Conservation (phyloP, 1,140 invertebrate species). For the Papilio machaon region DNA sequence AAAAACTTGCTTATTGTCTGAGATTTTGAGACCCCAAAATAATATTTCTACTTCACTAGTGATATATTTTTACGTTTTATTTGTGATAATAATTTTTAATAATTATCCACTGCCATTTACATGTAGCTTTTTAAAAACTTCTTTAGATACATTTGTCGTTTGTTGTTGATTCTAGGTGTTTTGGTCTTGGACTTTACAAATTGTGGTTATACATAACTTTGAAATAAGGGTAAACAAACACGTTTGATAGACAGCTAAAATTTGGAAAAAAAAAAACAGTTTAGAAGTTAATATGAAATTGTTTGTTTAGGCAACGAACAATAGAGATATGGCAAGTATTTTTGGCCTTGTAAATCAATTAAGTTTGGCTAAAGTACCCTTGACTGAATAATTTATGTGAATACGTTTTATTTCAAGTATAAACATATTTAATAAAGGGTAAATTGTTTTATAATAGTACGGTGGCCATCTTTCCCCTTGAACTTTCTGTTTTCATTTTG, state of each 20-base stretch:
- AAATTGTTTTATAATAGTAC: background rate
- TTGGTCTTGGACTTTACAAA: slow-evolving; percentile 53
- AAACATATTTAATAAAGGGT: background rate
- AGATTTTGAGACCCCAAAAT: background rate
- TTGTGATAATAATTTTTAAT: background rate
- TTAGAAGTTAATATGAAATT: background rate
- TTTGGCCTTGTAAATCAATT: background rate
- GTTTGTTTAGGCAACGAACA: background rate
- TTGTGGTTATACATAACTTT: background rate
- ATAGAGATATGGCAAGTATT: background rate
- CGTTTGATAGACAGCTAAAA: background rate
- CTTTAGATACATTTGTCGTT: background rate
- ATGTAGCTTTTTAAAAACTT: background rate
- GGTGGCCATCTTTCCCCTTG: background rate
- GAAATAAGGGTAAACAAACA: background rate
- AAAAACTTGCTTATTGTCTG: background rate
- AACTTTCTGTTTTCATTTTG: background rate
- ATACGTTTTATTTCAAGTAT: background rate
- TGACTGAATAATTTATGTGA: background rate
- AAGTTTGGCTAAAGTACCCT: background rate
- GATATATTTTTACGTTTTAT: background rate
- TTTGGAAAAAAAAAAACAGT: background rate
- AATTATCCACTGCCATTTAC: slow-evolving; percentile 22
- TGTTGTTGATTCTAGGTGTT: slow-evolving; percentile 29
- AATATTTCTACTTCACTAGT: background rate